Evolutionary conservation across 2,113 vertebrate species (phyloP).

Genomic region (Leuciscus idus): DNA sequence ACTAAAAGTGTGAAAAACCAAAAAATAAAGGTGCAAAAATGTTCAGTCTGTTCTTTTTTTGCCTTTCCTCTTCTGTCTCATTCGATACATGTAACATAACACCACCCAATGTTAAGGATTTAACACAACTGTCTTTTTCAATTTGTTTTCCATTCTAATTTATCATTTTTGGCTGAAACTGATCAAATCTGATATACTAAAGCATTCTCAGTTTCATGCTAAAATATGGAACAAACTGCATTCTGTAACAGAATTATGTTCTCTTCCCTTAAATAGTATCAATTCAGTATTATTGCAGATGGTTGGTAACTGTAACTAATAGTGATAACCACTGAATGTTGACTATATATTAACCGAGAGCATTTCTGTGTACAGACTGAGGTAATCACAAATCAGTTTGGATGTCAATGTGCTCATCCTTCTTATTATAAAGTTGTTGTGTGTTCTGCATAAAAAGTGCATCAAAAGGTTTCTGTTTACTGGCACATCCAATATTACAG

Average conservation of each 20-base stretch:
- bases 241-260: not conserved
- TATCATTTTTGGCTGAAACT: not conserved
- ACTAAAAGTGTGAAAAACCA: not conserved
- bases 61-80: too few relatives aligned
- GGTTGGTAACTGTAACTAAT: not conserved
- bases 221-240: not conserved
- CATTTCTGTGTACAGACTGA: too few relatives aligned
- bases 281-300: not conserved
- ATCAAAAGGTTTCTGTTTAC: too few relatives aligned
- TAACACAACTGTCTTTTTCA: not conserved
- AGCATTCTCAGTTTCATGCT: not conserved
- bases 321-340: too few relatives aligned
- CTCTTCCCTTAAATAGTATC: too few relatives aligned
- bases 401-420: too few relatives aligned
- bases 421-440: too few relatives aligned
- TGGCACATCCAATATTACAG: too few relatives aligned
- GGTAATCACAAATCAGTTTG: too few relatives aligned
- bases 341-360: too few relatives aligned
- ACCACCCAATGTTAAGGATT: not conserved
- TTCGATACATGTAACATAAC: too few relatives aligned
- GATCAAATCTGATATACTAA: not conserved
- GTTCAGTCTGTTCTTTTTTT: not conserved
- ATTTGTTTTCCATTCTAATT: not conserved
- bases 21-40: not conserved
- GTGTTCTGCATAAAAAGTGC: too few relatives aligned